A percentile compares a stretch with the other conserved stretches of the same genome.
These are phyloP conservation scores for Drosophila borborema DNA, from an alignment of 2,888 invertebrate genomes.

Conservation along the genomic window DNA sequence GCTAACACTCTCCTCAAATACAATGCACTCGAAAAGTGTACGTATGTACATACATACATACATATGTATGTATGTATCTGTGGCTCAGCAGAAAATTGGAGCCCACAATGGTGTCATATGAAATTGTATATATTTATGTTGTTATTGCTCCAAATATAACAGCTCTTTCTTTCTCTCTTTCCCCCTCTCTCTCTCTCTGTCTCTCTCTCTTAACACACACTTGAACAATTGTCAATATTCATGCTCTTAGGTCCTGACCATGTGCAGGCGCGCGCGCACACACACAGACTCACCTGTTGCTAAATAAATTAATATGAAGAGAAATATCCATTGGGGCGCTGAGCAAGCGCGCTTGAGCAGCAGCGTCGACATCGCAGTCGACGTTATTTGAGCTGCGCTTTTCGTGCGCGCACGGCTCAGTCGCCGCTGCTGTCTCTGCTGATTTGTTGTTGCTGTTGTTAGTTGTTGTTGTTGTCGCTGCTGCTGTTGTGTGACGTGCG, in stretches of 20 bases:
- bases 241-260: conserved; percentile 41
- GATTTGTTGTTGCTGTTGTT: conserved; percentile 51
- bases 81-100: conserved; percentile 55
- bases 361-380: conserved; percentile 44
- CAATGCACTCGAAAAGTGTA: conserved; percentile 15
- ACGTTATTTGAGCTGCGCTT: conserved; percentile 71
- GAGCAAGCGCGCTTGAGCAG: conserved; percentile 69
- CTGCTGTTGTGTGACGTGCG: conserved; percentile 55
- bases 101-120: conserved; percentile 41
- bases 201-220: conserved; percentile 11
- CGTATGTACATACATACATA: neutral
- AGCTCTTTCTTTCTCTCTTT: neutral
- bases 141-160: conserved; percentile 23
- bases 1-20: conserved; percentile 9
- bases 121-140: conserved; percentile 17
- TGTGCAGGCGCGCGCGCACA: conserved; percentile 13
- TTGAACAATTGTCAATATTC: conserved; percentile 27
- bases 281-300: conserved; percentile 78
- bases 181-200: neutral
- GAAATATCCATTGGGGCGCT: conserved; percentile 78
- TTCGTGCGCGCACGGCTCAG: conserved; percentile 75
- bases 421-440: conserved; percentile 53
- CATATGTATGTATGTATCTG: neutral
- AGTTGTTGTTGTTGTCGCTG: conserved; percentile 44
- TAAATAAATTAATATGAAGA: conserved; percentile 79